Conservation (phyloP, 1,140 invertebrate genomes). For the Solen grandis region DNA sequence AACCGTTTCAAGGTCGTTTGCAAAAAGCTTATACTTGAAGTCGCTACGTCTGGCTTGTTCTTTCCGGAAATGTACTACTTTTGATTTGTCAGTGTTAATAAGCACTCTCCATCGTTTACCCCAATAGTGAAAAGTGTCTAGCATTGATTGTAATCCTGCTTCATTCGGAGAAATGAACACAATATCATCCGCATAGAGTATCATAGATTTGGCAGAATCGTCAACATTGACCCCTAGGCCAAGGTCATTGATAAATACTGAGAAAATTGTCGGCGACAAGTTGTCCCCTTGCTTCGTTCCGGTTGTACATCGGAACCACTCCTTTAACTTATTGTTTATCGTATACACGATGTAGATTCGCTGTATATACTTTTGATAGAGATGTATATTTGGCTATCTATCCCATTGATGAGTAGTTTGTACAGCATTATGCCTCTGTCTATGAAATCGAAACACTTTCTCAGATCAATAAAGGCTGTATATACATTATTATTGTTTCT, state of each 20-base stretch:
- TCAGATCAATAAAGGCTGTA: constrained; percentile 27
- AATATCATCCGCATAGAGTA: constrained; percentile 58
- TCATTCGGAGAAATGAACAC: constrained; percentile 22
- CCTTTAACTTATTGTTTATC: constrained; percentile 22
- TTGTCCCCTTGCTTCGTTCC: constrained; percentile 56
- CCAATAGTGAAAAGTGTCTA: constrained; percentile 11
- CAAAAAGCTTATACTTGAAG: constrained; percentile 2
- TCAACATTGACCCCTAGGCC: constrained; percentile 27
- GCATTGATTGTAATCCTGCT: constrained; percentile 19
- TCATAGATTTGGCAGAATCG: constrained; percentile 1
- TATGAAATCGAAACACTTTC: constrained; percentile 44
- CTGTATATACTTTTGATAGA: constrained; percentile 33
- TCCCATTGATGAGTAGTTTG: constrained; percentile 23
- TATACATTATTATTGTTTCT: constrained; percentile 22
- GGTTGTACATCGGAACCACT: constrained; percentile 37
- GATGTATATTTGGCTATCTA: constrained; percentile 46
- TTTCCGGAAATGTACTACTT: constrained; percentile 20
- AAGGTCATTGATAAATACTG: constrained; percentile 45
- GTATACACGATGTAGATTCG: constrained; percentile 2
- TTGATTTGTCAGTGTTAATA: constrained; percentile 35
- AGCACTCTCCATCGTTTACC: constrained; percentile 32
- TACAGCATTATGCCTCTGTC: constrained; percentile 31
- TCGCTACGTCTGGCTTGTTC: not conserved
- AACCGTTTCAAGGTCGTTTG: constrained; percentile 20
- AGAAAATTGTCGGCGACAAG: constrained; percentile 55